Base-by-base conservation (phyloP, 2,113 vertebrate genomes). In the Neoarius graeffei region DNA sequence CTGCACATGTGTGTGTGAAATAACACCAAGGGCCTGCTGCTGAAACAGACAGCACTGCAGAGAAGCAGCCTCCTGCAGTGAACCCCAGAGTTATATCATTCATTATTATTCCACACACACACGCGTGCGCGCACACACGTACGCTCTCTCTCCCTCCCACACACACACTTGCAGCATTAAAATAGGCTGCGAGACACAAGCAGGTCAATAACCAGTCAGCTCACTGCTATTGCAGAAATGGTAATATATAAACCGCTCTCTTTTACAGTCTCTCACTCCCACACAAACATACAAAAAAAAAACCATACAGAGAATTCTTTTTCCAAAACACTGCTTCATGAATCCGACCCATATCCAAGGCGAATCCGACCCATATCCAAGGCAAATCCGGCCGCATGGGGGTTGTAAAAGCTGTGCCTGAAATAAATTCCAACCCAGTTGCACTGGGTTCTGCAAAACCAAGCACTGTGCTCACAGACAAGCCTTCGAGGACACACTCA, bases 81-180 rank as follows among this genome's bases (percentile, higher is more conserved):
- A 88, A 64, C 79, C 57, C 76, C 80, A 54, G 17, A 83, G 76
- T 59, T 66, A 88, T 82, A 82, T 11, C 56, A 71, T 76, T 82
- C 82, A 76, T 87, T 88, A 88, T 69, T 73, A 91, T 87, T 79
- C 88, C 27, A 35, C 79, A 80, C 86, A 88, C 80, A 86, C 67
- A 77, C 79, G 35, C 57, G 52, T 82, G 23, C 79, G 20, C 52
- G 42, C 15, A 56, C 60, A 14, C 50, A 13, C 62, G 74, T 81
- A 89, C 74, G 86, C 79, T 62, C 80, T 69, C 30, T 60, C 86
- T 60, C 86, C 62, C 80, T 73, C 83, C 69, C 60, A 79, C 20
- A 79, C 42, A 80, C 48, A 77, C 81, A 56, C 60, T 27, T 23
- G 0, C 81, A 83, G 30, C 56, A 74, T 6, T 52, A 48, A 87